Percentiles rank a stretch among this genome's conserved stretches.
These are phyloP conservation scores for Drosophila kurseongensis DNA, from an alignment of 1,140 invertebrate genomes.

Conservation along the genomic window DNA sequence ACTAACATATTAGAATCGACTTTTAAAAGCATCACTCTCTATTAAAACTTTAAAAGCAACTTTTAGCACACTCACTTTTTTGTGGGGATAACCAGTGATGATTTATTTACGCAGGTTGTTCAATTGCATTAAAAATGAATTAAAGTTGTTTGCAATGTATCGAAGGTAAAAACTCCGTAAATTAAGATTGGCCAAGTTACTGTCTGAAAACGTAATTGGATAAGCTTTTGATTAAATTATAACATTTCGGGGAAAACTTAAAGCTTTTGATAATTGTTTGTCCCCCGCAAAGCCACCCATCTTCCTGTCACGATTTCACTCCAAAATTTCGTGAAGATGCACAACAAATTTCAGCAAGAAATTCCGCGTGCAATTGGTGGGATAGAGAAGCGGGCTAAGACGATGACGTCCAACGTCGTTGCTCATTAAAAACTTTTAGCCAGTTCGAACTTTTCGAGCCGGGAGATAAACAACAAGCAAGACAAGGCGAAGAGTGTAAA, in stretches of 20 bases:
- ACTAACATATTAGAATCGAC: too few relatives aligned
- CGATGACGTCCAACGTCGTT: conserved; percentile 73
- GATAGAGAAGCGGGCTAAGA: conserved; percentile 13
- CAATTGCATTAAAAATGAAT: too few relatives aligned
- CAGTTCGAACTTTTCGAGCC: conserved; percentile 71
- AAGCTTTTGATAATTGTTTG: conserved; percentile 53
- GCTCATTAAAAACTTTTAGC: conserved; percentile 76
- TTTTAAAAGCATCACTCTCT: too few relatives aligned
- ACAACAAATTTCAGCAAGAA: conserved; percentile 46
- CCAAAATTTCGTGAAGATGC: conserved; percentile 35
- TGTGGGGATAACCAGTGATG: too few relatives aligned
- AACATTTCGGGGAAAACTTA: conserved; percentile 36
- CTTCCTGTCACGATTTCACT: conserved; percentile 32
- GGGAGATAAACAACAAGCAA: conserved; percentile 66
- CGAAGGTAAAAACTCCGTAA: neutral
- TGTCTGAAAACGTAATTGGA: conserved; percentile 28
- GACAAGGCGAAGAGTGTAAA: conserved; percentile 51
- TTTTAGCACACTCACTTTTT: too few relatives aligned
- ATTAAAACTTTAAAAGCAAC: too few relatives aligned
- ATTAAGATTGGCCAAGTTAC: neutral
- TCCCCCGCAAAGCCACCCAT: conserved; percentile 22
- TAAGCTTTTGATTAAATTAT: conserved; percentile 39
- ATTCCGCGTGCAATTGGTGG: conserved; percentile 36
- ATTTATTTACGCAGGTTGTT: too few relatives aligned
- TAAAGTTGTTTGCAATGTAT: too few relatives aligned